Conservation (phyloP, 2,113 vertebrate species). For the Cricetomys ansorgei region DNA sequence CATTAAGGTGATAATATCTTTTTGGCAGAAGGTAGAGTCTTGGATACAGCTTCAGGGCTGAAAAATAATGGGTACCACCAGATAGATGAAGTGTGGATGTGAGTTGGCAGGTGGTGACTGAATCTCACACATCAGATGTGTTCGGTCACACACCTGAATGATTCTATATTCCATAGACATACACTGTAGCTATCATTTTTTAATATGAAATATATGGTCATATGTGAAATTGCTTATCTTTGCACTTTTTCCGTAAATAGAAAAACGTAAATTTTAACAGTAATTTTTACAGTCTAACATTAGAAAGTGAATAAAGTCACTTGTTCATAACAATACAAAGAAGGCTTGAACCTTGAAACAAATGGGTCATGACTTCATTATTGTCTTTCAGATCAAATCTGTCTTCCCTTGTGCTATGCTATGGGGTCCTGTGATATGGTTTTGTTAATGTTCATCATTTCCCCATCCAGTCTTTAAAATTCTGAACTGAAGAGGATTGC, state of each 20-base stretch:
- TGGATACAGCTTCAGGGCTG: background rate
- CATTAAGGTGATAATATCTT: background rate
- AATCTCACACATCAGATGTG: slow-evolving; percentile 50
- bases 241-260: background rate
- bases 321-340: background rate
- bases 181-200: background rate
- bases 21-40: background rate
- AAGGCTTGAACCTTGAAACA: background rate
- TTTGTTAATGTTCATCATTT: background rate
- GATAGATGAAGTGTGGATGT: background rate
- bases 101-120: background rate
- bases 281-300: background rate
- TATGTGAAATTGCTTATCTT: background rate
- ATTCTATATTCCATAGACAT: background rate
- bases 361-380: background rate
- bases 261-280: background rate
- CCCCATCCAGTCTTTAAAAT: background rate
- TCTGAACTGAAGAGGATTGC: background rate
- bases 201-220: background rate
- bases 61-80: slow-evolving; percentile 21
- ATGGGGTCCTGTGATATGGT: background rate
- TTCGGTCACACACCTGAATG: background rate
- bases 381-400: background rate
- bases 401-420: background rate
- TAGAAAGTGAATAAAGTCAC: background rate